Conservation (phyloP, 30 jellyfish, hydroid and myxozoan genomes). For the Catostylus mosaicus region DNA sequence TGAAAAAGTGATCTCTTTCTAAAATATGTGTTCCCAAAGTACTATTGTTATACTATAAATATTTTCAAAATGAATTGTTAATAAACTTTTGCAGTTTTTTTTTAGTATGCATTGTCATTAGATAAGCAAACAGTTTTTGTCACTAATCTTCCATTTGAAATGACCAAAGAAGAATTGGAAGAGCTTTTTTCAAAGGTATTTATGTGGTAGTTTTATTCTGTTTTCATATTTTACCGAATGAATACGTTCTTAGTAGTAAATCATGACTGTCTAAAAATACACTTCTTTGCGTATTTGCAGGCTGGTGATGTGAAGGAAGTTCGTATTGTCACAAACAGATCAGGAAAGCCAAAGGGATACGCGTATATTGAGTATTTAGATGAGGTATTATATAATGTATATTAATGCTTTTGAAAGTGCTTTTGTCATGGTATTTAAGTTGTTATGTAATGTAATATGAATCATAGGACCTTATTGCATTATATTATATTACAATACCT, state of each 20-base stretch:
- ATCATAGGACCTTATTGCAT: background rate
- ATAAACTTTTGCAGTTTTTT: too few species aligned
- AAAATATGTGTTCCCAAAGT: too few species aligned
- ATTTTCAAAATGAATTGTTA: too few species aligned
- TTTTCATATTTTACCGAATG: background rate
- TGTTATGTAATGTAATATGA: background rate
- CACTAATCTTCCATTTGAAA: constrained; percentile 89
- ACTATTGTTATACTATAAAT: too few species aligned
- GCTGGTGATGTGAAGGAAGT: constrained; percentile 88
- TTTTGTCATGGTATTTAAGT: too few species aligned
- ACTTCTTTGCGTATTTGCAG: constrained; percentile 18
- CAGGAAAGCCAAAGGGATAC: constrained; percentile 96
- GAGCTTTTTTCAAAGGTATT: constrained; percentile 74
- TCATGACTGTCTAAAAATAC: background rate
- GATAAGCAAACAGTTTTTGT: constrained; percentile 92
- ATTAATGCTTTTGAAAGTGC: background rate
- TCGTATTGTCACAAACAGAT: constrained; percentile 92
- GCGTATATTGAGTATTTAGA: constrained; percentile 87
- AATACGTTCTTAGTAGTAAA: too few species aligned
- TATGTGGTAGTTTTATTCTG: background rate
- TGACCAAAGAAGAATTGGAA: constrained; percentile 76
- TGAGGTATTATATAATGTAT: constrained; percentile 62
- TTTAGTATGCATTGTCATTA: constrained; percentile 75
- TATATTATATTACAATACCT: too few species aligned
- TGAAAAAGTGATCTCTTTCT: too few species aligned